A percentile compares a stretch with the other conserved stretches of the same genome.
phyloP scores from a whole-genome alignment of 2,888 invertebrate genomes.

The Tridacna gigas region DNA sequence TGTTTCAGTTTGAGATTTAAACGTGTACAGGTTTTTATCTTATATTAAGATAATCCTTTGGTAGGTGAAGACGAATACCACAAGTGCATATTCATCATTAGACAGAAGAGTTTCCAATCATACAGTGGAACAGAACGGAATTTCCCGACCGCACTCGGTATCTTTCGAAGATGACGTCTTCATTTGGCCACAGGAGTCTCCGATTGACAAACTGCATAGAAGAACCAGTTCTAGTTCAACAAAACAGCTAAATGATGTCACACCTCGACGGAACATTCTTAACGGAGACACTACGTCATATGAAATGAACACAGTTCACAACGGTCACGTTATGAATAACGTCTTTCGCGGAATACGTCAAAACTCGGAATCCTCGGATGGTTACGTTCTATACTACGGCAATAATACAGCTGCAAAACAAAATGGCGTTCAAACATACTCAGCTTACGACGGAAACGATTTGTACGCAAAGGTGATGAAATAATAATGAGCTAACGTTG shows the following conservation, averaged over 20 bases:
- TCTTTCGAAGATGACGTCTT: conserved; percentile 56
- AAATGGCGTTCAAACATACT: conserved; percentile 22
- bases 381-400: conserved; percentile 57
- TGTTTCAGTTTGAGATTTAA: no score
- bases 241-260: not conserved
- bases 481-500: not conserved
- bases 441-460: conserved; percentile 42
- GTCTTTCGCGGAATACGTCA: conserved; percentile 12
- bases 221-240: conserved; percentile 4
- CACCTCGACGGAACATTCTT: not conserved
- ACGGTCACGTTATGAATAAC: conserved; percentile 46
- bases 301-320: conserved; percentile 5
- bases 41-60: not conserved
- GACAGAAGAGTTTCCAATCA: conserved; percentile 35
- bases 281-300: not conserved
- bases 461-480: conserved; percentile 51
- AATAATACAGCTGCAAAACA: conserved; percentile 23
- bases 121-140: conserved; percentile 20
- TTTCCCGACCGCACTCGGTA: conserved; percentile 40
- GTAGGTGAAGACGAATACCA: conserved; percentile 42
- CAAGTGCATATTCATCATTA: conserved; percentile 38
- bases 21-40: no score
- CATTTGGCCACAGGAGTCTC: not conserved
- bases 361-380: conserved; percentile 39
- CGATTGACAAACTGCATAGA: conserved; percentile 22